Evolutionary conservation across 30 jellyfish, hydroid and myxozoan species (phyloP).

Genomic region (Phacellophora camtschatica): DNA sequence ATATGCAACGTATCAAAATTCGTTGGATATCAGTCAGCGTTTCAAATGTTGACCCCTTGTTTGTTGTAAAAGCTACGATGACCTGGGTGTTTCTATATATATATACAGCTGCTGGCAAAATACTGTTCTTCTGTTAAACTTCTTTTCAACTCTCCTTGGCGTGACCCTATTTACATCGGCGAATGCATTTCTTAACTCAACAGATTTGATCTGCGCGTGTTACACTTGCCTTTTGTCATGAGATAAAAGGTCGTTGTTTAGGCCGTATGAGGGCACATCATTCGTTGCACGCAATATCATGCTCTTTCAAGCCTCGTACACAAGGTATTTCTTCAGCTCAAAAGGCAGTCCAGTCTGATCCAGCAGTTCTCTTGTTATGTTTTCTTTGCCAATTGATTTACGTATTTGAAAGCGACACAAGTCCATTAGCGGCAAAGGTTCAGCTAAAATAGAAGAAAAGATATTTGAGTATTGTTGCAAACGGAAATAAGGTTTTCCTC

Average conservation of each 20-base stretch:
- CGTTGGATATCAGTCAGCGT: too few relatives aligned
- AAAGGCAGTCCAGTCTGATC: constrained; percentile 76
- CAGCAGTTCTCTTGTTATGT: constrained; percentile 74
- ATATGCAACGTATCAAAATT: too few relatives aligned
- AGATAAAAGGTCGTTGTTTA: not conserved
- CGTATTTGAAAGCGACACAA: constrained; percentile 87
- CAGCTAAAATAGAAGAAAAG: constrained; percentile 80
- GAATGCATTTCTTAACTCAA: not conserved
- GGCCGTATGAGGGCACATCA: not conserved
- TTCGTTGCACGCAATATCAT: constrained; percentile 13
- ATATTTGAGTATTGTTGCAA: too few relatives aligned
- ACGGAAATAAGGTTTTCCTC: not conserved
- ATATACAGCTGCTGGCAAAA: not conserved
- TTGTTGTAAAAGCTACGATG: too few relatives aligned
- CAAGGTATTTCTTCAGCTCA: constrained; percentile 81
- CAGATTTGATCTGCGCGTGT: constrained; percentile 3
- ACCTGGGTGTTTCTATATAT: too few relatives aligned
- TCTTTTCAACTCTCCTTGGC: not conserved
- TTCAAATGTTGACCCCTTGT: too few relatives aligned
- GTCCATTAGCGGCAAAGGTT: constrained; percentile 95
- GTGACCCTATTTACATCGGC: not conserved
- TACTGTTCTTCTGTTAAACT: not conserved
- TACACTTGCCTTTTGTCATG: not conserved
- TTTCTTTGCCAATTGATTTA: constrained; percentile 89
- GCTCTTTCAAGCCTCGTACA: constrained; percentile 77